Evolutionary conservation across 1,140 invertebrate genomes (phyloP).

Genomic region (Eurosta solidaginis): DNA sequence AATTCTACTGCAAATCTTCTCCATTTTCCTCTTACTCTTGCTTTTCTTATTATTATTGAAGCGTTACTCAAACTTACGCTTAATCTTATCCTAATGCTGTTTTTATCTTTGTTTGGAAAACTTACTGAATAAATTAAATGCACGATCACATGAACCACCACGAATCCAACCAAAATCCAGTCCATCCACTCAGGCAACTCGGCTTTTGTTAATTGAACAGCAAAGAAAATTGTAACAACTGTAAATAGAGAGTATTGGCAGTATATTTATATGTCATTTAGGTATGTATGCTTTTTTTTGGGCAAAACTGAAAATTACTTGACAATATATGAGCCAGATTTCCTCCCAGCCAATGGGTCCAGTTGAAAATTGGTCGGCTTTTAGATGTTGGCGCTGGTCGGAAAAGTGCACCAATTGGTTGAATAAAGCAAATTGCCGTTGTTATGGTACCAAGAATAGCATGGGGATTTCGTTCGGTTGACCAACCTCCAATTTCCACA

Average conservation of each 20-base stretch:
- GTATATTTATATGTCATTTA: neutral
- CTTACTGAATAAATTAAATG: conserved; percentile 90
- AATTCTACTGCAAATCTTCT: too few relatives aligned
- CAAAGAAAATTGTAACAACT: conserved; percentile 94
- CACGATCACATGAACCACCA: conserved; percentile 85
- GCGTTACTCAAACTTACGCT: too few relatives aligned
- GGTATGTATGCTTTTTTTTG: neutral
- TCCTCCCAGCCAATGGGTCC: conserved; percentile 91
- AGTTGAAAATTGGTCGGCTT: conserved; percentile 88
- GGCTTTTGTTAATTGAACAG: conserved; percentile 81
- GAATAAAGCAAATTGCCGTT: conserved; percentile 80
- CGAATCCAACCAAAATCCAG: conserved; percentile 85
- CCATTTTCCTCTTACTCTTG: too few relatives aligned
- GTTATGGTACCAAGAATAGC: conserved; percentile 80
- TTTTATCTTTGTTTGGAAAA: conserved; percentile 36
- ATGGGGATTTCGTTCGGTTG: conserved; percentile 74
- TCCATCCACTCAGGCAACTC: conserved; percentile 84
- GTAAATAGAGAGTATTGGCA: conserved; percentile 33
- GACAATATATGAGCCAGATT: conserved; percentile 90
- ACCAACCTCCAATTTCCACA: conserved; percentile 79
- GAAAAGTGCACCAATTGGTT: conserved; percentile 77
- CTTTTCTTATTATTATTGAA: too few relatives aligned
- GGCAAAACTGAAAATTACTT: conserved; percentile 67
- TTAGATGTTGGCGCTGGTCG: conserved; percentile 82
- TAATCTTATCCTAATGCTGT: too few relatives aligned